Conservation (phyloP, 2,888 invertebrate species). For the Xestia rhomboidea region DNA sequence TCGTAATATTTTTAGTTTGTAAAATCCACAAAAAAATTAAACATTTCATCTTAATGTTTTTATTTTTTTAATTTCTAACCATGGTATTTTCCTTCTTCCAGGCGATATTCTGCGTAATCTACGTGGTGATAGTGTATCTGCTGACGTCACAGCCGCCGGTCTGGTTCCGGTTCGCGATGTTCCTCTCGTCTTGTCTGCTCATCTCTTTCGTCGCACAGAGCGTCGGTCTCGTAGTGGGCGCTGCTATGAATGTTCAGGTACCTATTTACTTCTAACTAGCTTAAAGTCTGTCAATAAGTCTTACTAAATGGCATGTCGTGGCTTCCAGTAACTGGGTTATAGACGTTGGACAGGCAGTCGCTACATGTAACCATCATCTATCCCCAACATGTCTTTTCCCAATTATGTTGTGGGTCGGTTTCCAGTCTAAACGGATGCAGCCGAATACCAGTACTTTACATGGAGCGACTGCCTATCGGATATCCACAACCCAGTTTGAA, state of each 20-base stretch:
- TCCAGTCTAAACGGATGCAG: no score
- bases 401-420: no score
- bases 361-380: no score
- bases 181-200: slow-evolving; percentile 95
- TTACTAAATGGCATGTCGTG: neutral
- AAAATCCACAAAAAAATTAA: neutral
- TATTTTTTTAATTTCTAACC: neutral
- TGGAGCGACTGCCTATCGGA: no score
- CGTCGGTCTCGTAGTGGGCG: slow-evolving; percentile 98
- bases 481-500: no score
- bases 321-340: neutral
- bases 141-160: slow-evolving; percentile 98
- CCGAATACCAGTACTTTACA: no score
- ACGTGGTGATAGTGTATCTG: slow-evolving; percentile 97
- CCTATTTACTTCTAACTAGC: neutral
- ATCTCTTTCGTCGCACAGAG: slow-evolving; percentile 99
- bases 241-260: slow-evolving; percentile 97
- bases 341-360: no score
- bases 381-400: no score
- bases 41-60: neutral
- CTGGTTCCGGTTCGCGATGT: slow-evolving; percentile 95
- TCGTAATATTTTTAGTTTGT: neutral
- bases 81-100: slow-evolving; percentile 82
- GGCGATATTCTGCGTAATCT: slow-evolving; percentile 98
- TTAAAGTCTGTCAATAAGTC: neutral